Evolutionary conservation across 2,888 invertebrate species (phyloP).

Genomic region (Chromoteleia sp.): DNA sequence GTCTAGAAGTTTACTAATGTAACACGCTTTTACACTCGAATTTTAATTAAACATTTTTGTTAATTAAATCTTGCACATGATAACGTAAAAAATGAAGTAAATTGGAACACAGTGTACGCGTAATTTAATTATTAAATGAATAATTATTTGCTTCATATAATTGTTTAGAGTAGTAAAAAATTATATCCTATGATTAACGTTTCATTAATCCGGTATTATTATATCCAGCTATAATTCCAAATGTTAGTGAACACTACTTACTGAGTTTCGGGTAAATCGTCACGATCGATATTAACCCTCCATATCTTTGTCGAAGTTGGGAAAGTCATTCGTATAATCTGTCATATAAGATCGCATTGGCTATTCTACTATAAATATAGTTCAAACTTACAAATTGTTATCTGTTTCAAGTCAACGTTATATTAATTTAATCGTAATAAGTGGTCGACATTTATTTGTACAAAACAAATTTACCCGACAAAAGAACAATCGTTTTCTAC

Average conservation of each 20-base stretch:
- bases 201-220: slow-evolving; percentile 22
- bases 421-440: slow-evolving; percentile 34
- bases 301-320: slow-evolving; percentile 56
- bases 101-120: background rate
- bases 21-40: slow-evolving; percentile 15
- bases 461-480: too few species aligned
- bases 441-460: too few species aligned
- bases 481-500: too few species aligned
- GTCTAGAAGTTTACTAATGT: slow-evolving; percentile 8
- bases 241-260: slow-evolving; percentile 27
- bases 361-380: slow-evolving; percentile 43
- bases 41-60: slow-evolving; percentile 20
- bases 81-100: background rate
- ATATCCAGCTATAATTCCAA: slow-evolving; percentile 20
- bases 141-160: background rate
- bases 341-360: slow-evolving; percentile 42
- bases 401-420: slow-evolving; percentile 37
- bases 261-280: slow-evolving; percentile 42
- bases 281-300: slow-evolving; percentile 49
- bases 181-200: slow-evolving; percentile 3
- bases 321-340: slow-evolving; percentile 61
- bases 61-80: slow-evolving; percentile 14
- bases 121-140: background rate
- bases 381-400: slow-evolving; percentile 36
- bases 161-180: background rate